A percentile compares a stretch with the other conserved stretches of the same genome.
phyloP scores from a whole-genome alignment of 2,113 vertebrate genomes.

The Vicugna pacos region DNA sequence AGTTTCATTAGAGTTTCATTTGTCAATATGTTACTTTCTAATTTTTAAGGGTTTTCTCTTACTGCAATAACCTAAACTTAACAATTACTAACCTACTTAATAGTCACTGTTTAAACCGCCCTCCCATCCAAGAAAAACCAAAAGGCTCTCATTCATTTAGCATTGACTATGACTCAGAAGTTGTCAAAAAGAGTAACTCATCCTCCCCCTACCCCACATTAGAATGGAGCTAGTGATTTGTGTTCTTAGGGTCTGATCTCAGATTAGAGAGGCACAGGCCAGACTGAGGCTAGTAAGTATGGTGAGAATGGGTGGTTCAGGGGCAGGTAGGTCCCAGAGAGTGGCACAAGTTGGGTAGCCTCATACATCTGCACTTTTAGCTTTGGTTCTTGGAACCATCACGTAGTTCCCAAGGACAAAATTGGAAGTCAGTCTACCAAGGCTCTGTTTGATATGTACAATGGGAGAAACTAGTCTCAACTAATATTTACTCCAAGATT shows the following conservation, averaged over 20 bases:
- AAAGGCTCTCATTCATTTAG: background rate
- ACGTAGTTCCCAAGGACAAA: background rate
- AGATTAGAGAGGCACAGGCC: background rate
- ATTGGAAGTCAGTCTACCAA: background rate
- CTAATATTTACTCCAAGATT: background rate
- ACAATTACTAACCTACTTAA: background rate
- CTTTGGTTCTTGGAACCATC: background rate
- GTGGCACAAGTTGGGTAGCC: background rate
- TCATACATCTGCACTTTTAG: background rate
- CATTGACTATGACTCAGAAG: background rate
- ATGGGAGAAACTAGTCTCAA: background rate
- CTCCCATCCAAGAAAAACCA: background rate
- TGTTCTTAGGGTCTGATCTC: background rate
- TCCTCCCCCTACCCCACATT: background rate
- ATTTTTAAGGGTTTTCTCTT: background rate
- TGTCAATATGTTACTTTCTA: conserved; percentile 15
- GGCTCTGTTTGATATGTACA: background rate
- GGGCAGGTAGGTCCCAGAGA: background rate
- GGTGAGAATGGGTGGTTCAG: background rate
- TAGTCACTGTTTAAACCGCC: background rate
- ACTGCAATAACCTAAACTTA: background rate
- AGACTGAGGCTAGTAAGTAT: background rate
- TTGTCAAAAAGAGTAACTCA: background rate
- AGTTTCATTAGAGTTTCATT: background rate
- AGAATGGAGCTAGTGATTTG: background rate